Percentiles rank a stretch among this genome's conserved stretches.
These are phyloP conservation scores for Melanostoma scalare DNA, from an alignment of 2,888 invertebrate species.

Conservation along the genomic window DNA sequence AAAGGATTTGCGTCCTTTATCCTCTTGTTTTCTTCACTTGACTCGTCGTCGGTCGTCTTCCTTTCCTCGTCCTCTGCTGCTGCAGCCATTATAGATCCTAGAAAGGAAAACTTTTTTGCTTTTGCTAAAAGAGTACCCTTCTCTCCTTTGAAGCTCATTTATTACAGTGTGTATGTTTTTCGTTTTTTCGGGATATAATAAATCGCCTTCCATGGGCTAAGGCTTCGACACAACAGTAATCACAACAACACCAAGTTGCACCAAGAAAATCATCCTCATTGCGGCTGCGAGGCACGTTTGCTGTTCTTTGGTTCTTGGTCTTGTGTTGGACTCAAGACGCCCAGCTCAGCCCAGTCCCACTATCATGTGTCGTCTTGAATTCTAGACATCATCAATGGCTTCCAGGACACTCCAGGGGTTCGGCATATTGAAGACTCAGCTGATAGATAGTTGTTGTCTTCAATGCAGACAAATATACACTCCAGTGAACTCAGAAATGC, in stretches of 20 bases:
- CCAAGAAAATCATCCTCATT: conserved; percentile 40
- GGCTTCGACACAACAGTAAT: conserved; percentile 13
- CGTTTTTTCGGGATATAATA: conserved; percentile 40
- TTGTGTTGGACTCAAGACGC: conserved; percentile 24
- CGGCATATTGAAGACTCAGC: conserved; percentile 47
- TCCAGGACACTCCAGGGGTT: conserved; percentile 8
- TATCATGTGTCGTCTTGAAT: conserved; percentile 41
- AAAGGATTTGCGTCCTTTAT: conserved; percentile 48
- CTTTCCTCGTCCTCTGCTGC: not conserved
- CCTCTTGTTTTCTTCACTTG: conserved; percentile 13
- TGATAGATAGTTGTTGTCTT: conserved; percentile 58
- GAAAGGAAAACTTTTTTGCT: conserved; percentile 11
- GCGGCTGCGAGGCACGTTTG: conserved; percentile 56
- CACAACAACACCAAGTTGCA: conserved; percentile 37
- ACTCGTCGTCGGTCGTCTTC: not conserved
- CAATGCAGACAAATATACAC: conserved; percentile 65
- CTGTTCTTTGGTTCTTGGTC: conserved; percentile 37
- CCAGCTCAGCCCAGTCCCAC: not conserved
- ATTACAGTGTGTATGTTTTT: conserved; percentile 10
- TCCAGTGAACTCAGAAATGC: conserved; percentile 34
- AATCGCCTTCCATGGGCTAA: conserved; percentile 43
- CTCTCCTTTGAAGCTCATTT: not conserved
- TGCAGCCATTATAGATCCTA: conserved; percentile 30
- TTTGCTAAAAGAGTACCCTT: not conserved
- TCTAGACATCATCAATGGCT: conserved; percentile 47